A percentile compares a stretch with the other conserved stretches of the same genome.
Evolutionary conservation across 2,113 vertebrate genomes (phyloP).

Genomic region (Hypomesus transpacificus): DNA sequence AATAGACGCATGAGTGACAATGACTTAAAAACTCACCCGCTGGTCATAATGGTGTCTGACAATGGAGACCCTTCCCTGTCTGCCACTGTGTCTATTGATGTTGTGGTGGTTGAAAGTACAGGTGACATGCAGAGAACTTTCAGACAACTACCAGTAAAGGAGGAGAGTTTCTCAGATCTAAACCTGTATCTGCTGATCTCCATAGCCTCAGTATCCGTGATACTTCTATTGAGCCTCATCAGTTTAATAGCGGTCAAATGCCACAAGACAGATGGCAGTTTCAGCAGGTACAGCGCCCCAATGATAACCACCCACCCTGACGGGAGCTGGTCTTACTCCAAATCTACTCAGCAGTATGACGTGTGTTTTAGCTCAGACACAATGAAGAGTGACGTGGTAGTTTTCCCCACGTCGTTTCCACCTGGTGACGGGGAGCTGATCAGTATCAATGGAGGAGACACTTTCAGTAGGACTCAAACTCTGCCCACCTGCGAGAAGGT

Average conservation of each 20-base stretch:
- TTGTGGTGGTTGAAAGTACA: slow-evolving; percentile 67
- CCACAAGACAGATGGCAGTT: slow-evolving; percentile 15
- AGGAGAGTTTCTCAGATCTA: slow-evolving; percentile 48
- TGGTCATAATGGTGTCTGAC: slow-evolving; percentile 54
- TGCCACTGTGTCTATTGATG: slow-evolving; percentile 63
- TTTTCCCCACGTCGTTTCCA: slow-evolving; percentile 11
- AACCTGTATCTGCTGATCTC: slow-evolving; percentile 72
- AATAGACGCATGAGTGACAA: slow-evolving; percentile 42
- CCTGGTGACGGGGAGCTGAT: slow-evolving; percentile 6
- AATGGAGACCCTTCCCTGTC: slow-evolving; percentile 71
- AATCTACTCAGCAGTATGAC: slow-evolving; percentile 12
- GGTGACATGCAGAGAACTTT: slow-evolving; percentile 67
- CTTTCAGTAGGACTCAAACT: neutral
- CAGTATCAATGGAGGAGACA: slow-evolving; percentile 7
- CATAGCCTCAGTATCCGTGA: slow-evolving; percentile 65
- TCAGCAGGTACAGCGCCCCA: slow-evolving; percentile 5
- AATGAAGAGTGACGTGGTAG: slow-evolving; percentile 10
- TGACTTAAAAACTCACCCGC: slow-evolving; percentile 39
- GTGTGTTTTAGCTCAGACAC: slow-evolving; percentile 5
- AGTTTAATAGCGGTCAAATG: slow-evolving; percentile 17
- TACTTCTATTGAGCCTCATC: slow-evolving; percentile 52
- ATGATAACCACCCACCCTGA: slow-evolving; percentile 4
- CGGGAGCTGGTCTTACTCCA: slow-evolving; percentile 13
- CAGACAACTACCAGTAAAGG: slow-evolving; percentile 57
- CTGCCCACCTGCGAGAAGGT: neutral